These are phyloP conservation scores for Lepidonotus clava DNA, from an alignment of 2,888 invertebrate genomes.

Conservation along the genomic window DNA sequence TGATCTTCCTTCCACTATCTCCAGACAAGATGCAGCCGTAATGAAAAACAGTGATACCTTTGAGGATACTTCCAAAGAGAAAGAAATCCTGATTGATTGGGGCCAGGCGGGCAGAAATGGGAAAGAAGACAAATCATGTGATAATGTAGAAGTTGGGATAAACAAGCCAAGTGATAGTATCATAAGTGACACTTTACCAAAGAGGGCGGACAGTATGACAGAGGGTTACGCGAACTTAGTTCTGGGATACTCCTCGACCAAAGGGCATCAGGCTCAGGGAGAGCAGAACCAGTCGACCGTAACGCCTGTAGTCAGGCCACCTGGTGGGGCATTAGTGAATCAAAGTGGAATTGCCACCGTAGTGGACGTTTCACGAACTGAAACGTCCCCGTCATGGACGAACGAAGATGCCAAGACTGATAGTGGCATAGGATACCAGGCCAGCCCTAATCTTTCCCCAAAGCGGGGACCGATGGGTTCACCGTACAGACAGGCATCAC, in stretches of 20 bases:
- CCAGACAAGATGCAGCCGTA: too few relatives aligned
- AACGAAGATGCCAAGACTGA: not conserved
- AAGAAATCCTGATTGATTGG: constrained; percentile 4
- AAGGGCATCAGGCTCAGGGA: not conserved
- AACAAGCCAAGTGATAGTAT: not conserved
- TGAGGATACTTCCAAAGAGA: too few relatives aligned
- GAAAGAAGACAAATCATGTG: not conserved
- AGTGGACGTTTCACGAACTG: not conserved
- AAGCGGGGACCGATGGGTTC: not conserved
- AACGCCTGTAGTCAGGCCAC: too few relatives aligned
- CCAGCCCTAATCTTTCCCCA: constrained; percentile 9
- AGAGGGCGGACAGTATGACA: not conserved
- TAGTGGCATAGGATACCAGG: not conserved
- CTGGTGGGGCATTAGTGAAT: too few relatives aligned
- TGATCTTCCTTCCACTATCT: too few relatives aligned
- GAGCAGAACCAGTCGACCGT: not conserved
- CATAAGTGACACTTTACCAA: not conserved
- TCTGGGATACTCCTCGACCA: not conserved
- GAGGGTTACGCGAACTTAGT: not conserved
- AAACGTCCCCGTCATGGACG: not conserved
- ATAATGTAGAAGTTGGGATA: not conserved
- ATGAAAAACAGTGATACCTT: too few relatives aligned
- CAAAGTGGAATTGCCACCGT: not conserved
- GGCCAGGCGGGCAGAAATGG: not conserved
- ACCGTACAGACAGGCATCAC: not conserved